Base-by-base conservation (phyloP, 2,797 vertebrate species). In the Podargus strigoides region DNA sequence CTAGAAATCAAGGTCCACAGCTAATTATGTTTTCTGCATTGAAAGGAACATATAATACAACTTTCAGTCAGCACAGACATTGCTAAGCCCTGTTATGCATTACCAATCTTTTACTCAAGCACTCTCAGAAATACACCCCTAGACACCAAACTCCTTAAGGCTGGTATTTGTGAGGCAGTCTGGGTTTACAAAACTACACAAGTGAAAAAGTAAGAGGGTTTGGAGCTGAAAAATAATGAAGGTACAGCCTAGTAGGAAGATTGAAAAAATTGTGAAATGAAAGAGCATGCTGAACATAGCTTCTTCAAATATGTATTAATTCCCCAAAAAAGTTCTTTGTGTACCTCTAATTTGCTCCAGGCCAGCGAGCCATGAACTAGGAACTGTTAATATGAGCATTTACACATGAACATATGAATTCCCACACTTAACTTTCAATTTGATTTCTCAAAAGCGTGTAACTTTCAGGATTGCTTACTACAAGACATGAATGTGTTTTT, bases 271-370 rank as follows among this genome's bases (percentile, higher is more conserved):
- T 52, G 24, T 8, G 28, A 58, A 73, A 76, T 39, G 9, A 30
- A 39, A 79, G 28, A 58, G 24, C 15, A 7, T 2, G 67, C 49
- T 53, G 50, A 28, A 73, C 67, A 44, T 22, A 19, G 13, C 63
- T 44, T 41, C 82, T 47, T 50, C 60, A 49, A n/a, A 39, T 0
- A 53, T 0, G 1, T 10, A 36, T 30, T 80, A 6, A 56, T 7
- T 53, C 42, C 52, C 37, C 1, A 5, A 5, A 68, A 36, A 27
- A 22, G 7, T 24, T 47, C 22, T 30, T 64, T 49, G 74, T 47
- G 10, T 12, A 30, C 8, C 34, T 62, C 42, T 24, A 3, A 55
- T 39, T 47, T 82, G 62, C 47, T 72, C 32, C 7, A 32, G n/a
- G n/a, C 23, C 84, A 90, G n/a, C 6, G 5, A 81, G 58, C 32